Evolutionary conservation across 2,888 invertebrate species (phyloP), one percentile per base, ranked within the genome.

Genomic region (Anorthoa munda): DNA sequence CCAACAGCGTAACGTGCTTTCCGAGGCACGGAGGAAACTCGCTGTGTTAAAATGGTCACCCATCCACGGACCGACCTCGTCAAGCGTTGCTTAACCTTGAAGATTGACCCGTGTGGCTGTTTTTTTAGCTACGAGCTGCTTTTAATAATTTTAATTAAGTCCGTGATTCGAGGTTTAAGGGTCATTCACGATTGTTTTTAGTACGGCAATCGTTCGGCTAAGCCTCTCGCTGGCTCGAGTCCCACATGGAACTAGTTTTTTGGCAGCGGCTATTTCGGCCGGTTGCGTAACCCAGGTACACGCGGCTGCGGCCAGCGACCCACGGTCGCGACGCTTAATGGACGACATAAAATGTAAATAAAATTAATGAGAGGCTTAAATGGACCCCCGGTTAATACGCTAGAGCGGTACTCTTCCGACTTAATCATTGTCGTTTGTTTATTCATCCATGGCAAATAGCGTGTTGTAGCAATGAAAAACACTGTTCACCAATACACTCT

Each of bases 191-290:
- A 65, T 60, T 66, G 75, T 66, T 75, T 63, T 65, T 69, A 55
- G 45, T 56, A 50, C 73, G 78, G 71, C 58, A 71, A 67, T 73
- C 72, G 50, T 70, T 77, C 59, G 55, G 59, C 63, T 55, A 73
- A 71, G 77, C 70, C 76, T 84, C 79, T 82, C 84, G 83, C 87
- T 90, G 90, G 90, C 90, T 90, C 85, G 66, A 87, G 88, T 91
- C 93, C 91, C 92, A 92, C 93, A 91, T 94, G 92, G 91, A 93
- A 93, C 95, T 94, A 93, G 94, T 95, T 95, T 95, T 95, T 95
- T 94, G 92, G 93, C 94, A 92, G 88, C 91, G 88, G 90, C 90
- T 93, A 94, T 95, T 94, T 93, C 86, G 89, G 90, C 87, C 87
- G 92, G 91, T 95, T 95, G 92, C 94, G 95, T 93, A 96, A 95